phyloP scores from a whole-genome alignment of 2,797 vertebrate genomes.

The Agapornis canus region DNA sequence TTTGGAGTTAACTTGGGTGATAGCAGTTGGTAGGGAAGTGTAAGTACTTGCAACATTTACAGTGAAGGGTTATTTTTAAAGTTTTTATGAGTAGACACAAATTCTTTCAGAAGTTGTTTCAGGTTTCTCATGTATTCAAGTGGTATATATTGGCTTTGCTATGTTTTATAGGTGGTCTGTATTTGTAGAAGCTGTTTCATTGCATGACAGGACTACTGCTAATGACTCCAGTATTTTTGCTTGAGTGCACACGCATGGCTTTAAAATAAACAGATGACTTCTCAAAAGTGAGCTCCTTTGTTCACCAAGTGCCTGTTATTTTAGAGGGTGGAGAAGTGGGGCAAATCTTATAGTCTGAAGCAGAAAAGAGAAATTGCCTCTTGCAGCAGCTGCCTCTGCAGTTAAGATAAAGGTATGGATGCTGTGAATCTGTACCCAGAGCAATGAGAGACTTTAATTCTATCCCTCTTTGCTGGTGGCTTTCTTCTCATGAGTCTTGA shows the following conservation, averaged over 20 bases:
- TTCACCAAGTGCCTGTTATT: not conserved
- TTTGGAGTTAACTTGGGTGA: not conserved
- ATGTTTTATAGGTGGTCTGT: not conserved
- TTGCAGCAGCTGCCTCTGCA: not conserved
- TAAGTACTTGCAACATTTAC: not conserved
- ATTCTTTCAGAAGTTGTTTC: not conserved
- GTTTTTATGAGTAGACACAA: not conserved
- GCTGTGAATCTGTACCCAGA: not conserved
- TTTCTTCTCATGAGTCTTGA: not conserved
- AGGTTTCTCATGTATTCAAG: not conserved
- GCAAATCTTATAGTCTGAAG: not conserved
- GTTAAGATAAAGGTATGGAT: not conserved
- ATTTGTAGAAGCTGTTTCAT: not conserved
- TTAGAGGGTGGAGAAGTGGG: not conserved
- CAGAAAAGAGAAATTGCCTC: not conserved
- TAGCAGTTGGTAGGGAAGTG: not conserved
- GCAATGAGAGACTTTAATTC: not conserved
- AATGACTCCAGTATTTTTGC: not conserved
- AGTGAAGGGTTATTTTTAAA: not conserved
- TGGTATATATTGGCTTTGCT: not conserved
- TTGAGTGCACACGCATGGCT: not conserved
- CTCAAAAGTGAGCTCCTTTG: not conserved
- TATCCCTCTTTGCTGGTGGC: not conserved
- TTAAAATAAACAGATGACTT: not conserved
- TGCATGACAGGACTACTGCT: not conserved